Base-by-base conservation (phyloP, 2,113 vertebrate genomes). In the Formicarius rufipectus region DNA sequence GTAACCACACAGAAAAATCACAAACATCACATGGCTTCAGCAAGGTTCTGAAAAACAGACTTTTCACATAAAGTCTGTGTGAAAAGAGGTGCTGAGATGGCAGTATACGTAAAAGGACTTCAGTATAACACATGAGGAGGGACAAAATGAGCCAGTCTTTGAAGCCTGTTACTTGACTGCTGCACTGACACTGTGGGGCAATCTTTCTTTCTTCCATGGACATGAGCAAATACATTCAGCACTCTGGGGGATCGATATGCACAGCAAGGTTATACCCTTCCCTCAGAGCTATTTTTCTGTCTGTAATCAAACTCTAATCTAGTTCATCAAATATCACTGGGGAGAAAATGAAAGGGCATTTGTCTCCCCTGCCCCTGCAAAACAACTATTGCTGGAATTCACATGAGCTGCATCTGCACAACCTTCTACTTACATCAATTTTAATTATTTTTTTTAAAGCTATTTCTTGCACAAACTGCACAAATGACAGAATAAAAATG, bases 341-440 rank as follows among this genome's bases (percentile, higher is more conserved):
- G n/a, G 7, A 14, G 8, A 19, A 52, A 87, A 55, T 44, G 9
- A 55, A 88, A 87, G 31, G 27, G 17, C 10, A 8, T 53, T 76
- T 37, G 12, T 77, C 55, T 91, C 76, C 27, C 52, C 30, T 87
- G 50, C 28, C 42, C 64, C 27, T 47, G 21, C 6, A 2, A 96
- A 94, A 89, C 49, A 15, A 23, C 35, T 68, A 62, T 72, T 92
- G 35, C 37, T 95, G 60, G 49, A 95, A 94, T 73, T 60, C 67
- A 82, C 15, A 6, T 22, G 6, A 84, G 33, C 64, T 90, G 52
- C n/a, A 72, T 59, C 49, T n/a, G 20, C 40, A 58, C 24, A 82
- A 56, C 45, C 2, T 81, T 56, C n/a, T 84, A 63, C 64, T 75
- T 84, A 33, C 60, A 80, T 75, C 64, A 83, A 47, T 42, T 96